Evolutionary conservation across 2,888 invertebrate species (phyloP).

Genomic region (Platycheirus albimanus): DNA sequence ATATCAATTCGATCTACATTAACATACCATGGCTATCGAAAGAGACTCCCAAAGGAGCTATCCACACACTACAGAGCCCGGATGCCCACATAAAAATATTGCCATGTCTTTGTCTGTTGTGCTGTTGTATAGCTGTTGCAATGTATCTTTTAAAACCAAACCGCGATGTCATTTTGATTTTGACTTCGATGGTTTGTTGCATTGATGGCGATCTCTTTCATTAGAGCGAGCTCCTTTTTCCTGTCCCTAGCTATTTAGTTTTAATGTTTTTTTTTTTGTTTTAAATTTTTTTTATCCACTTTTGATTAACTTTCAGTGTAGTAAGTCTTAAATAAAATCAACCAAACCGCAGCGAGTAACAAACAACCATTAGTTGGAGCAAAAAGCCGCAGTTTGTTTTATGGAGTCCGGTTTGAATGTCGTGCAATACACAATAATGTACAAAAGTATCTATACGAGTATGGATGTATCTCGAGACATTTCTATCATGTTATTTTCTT

Average conservation of each 20-base stretch:
- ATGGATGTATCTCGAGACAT: conserved; percentile 33
- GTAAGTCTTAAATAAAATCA: conserved; percentile 11
- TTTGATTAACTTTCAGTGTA: conserved; percentile 48
- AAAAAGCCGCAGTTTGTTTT: conserved; percentile 57
- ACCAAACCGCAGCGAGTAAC: conserved; percentile 27
- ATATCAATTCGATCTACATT: conserved; percentile 22
- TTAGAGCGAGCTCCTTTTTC: conserved; percentile 15
- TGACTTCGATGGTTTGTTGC: conserved; percentile 46
- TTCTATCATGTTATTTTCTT: conserved; percentile 46
- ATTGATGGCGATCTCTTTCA: conserved; percentile 42
- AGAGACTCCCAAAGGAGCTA: conserved; percentile 12
- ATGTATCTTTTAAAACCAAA: conserved; percentile 33
- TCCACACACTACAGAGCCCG: conserved; percentile 5
- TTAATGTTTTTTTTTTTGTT: conserved; percentile 18
- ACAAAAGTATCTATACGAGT: conserved; percentile 12
- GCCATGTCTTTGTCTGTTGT: not conserved
- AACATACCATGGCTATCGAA: conserved; percentile 38
- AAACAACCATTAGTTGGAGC: conserved; percentile 43
- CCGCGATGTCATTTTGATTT: conserved; percentile 58
- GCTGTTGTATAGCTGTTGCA: not conserved
- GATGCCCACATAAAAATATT: conserved; percentile 40
- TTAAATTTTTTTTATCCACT: conserved; percentile 1
- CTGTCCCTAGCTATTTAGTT: conserved; percentile 15
- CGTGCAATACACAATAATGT: conserved; percentile 44
- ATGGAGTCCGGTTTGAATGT: conserved; percentile 49